Percentiles rank a stretch among this genome's conserved stretches.
Conservation (phyloP, 2,113 vertebrate species). For the Eleginops maclovinus region DNA sequence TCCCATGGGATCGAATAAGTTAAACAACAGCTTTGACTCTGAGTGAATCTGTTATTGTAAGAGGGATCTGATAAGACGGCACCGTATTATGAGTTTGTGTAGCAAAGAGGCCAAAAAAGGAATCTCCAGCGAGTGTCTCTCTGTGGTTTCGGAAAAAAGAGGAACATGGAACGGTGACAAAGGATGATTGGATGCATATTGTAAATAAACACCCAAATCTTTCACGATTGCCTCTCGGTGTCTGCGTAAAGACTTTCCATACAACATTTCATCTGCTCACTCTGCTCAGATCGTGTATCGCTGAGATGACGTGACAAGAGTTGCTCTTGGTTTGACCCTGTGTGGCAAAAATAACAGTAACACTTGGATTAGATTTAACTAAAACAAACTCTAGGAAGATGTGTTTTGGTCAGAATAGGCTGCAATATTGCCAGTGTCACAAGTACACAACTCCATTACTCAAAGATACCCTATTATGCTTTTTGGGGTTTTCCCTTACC, state of each 20-base stretch:
- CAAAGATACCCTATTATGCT: too few species aligned
- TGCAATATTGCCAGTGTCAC: conserved; percentile 14
- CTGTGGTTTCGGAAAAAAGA: conserved; percentile 73
- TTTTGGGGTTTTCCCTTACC: too few species aligned
- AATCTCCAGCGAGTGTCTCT: conserved; percentile 71
- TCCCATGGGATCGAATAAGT: conserved; percentile 75
- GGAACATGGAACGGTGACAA: conserved; percentile 74
- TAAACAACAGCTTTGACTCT: conserved; percentile 78
- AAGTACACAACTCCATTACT: too few species aligned
- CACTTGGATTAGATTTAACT: conserved; percentile 44
- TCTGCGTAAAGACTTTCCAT: conserved; percentile 63
- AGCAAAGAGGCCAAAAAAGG: conserved; percentile 73
- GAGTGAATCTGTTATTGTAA: conserved; percentile 82
- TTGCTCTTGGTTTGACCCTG: conserved; percentile 62
- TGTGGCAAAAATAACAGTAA: conserved; percentile 39
- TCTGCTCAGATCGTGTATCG: conserved; percentile 51
- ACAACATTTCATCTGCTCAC: conserved; percentile 43
- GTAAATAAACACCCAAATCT: conserved; percentile 80
- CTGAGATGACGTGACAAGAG: conserved; percentile 56
- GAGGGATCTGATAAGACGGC: conserved; percentile 78
- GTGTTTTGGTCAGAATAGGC: conserved; percentile 7
- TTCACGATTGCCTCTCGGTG: conserved; percentile 43
- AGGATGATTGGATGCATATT: conserved; percentile 79
- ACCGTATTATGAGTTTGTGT: conserved; percentile 72
- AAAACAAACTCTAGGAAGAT: conserved; percentile 53